Evolutionary conservation across 2,113 vertebrate species (phyloP).

Genomic region (Myanophis thanlyinensis): DNA sequence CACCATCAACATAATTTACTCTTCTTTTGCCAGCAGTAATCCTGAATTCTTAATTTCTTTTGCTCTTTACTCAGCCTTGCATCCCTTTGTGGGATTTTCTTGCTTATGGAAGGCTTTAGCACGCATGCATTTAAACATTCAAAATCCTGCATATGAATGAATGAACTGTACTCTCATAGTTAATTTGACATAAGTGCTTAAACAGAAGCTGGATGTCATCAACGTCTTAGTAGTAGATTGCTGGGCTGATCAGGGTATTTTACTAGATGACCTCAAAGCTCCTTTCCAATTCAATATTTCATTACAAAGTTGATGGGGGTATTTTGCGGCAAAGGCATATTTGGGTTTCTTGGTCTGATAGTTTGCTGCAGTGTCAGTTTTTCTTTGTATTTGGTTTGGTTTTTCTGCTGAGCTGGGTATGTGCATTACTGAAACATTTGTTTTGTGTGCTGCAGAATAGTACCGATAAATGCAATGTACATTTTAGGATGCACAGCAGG

Average conservation of each 20-base stretch:
- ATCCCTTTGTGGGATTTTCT: not conserved
- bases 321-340: not conserved
- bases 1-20: not conserved
- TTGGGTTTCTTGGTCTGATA: not conserved
- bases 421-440: not conserved
- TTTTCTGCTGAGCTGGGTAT: not conserved
- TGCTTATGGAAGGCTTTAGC: not conserved
- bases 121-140: not conserved
- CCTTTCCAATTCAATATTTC: not conserved
- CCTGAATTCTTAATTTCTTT: not conserved
- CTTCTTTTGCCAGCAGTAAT: not conserved
- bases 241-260: not conserved
- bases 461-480: not conserved
- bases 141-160: not conserved
- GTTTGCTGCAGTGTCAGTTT: not conserved
- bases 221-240: not conserved
- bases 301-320: not conserved
- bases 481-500: not conserved
- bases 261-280: not conserved
- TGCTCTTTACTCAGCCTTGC: not conserved
- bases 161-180: not conserved
- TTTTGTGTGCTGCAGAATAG: not conserved
- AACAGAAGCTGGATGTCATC: not conserved
- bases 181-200: not conserved
- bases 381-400: not conserved